A percentile compares a stretch with the other conserved stretches of the same genome.
These are phyloP conservation scores for Hesperophylax magnus DNA, from an alignment of 1,140 invertebrate species.

Conservation along the genomic window DNA sequence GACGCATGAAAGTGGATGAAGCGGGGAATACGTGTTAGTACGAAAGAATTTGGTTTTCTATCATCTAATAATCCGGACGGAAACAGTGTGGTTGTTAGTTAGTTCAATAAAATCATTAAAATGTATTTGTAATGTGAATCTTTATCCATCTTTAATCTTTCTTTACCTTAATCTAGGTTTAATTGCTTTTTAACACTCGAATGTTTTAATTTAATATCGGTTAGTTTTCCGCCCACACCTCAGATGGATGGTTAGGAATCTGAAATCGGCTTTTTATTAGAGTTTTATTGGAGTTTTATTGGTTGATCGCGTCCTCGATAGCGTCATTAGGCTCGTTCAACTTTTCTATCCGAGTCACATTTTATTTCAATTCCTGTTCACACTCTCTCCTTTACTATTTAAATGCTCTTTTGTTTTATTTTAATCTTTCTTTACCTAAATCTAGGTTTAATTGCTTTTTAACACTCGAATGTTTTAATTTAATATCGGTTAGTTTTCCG, in stretches of 20 bases:
- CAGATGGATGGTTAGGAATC: not conserved
- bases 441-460: not conserved
- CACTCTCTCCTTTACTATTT: slow-evolving; percentile 8
- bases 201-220: not conserved
- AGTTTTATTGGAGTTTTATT: slow-evolving; percentile 27
- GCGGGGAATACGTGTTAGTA: too few relatives aligned
- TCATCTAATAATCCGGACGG: too few relatives aligned
- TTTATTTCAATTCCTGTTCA: slow-evolving; percentile 29
- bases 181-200: slow-evolving; percentile 9
- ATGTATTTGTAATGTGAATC: not conserved
- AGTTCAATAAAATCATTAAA: not conserved
- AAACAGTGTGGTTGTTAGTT: too few relatives aligned
- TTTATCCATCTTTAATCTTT: not conserved
- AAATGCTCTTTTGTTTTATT: not conserved
- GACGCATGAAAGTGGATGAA: too few relatives aligned
- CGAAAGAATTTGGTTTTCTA: too few relatives aligned
- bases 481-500: not conserved
- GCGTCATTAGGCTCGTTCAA: slow-evolving; percentile 6
- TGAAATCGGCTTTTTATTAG: not conserved
- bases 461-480: slow-evolving; percentile 6
- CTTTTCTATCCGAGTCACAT: slow-evolving; percentile 14
- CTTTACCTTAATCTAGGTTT: not conserved
- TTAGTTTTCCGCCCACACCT: not conserved
- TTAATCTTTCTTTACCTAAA: too few relatives aligned
- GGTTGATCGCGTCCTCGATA: slow-evolving; percentile 12